Evolutionary conservation across 2,888 invertebrate species (phyloP), one percentile per base, ranked within the genome.

Genomic region (Cepaea hortensis): DNA sequence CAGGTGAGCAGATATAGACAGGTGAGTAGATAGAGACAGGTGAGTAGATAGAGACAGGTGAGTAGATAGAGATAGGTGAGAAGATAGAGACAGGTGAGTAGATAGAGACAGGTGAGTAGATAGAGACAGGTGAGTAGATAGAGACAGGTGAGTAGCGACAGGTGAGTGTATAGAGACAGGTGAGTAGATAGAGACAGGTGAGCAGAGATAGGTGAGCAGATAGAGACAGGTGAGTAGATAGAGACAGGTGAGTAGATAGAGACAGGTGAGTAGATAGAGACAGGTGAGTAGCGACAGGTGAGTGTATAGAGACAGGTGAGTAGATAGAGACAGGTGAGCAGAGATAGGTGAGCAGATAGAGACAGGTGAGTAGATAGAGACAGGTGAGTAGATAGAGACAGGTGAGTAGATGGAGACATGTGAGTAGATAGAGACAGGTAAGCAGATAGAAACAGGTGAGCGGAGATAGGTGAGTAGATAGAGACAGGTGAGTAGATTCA

Each of bases 201-300:
- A 35, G 35, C 1, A 35, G 35, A 35, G 35, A 35, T 1, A 35
- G 35, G 35, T 35, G 35, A 35, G 35, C 1, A 81, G 65, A 81
- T 13, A 81, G 65, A 65, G 48, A 55, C 15, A 83, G 48, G 73
- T 20, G 55, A 50, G 73, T 15, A 84, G 35, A 62, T 13, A 77
- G 35, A 81, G 65, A 81, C 15, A 65, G 65, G 62, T 62, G 62
- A 18, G 18, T 7, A 81, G 81, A 81, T 23, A 65, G 65, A 81
- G 65, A 23, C 13, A 65, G 65, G 35, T 35, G 35, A 35, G 35
- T 35, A 1, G 0, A 35, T 35, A 35, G 35, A 35, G 35, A 35
- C 35, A 35, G 35, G 35, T 35, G 35, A 35, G 35, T 35, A 35
- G 35, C 0, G 35, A 35, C 35, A 35, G 35, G 35, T 35, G 35